A percentile compares a stretch with the other conserved stretches of the same genome.
Conservation (phyloP, 2,113 vertebrate genomes). For the Rostratula benghalensis region DNA sequence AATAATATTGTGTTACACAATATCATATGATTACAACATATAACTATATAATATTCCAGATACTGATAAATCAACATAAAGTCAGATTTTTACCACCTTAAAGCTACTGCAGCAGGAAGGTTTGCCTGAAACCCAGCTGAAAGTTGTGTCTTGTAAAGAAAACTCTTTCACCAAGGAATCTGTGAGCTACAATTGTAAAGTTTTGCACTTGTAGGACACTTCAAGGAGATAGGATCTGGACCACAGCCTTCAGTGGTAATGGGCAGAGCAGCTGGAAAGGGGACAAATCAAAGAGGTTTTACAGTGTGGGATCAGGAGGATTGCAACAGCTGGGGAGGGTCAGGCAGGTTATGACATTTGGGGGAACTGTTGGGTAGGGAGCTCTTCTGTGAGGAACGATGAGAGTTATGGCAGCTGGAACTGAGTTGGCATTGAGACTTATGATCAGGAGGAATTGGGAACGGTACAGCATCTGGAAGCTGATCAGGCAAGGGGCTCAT, state of each 20-base stretch:
- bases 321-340: conserved; percentile 60
- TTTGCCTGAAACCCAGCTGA: not conserved
- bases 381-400: not conserved
- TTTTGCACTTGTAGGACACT: conserved; percentile 37
- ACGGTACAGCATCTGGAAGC: conserved; percentile 59
- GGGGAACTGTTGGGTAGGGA: conserved; percentile 39
- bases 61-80: not conserved
- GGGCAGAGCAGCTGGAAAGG: conserved; percentile 54
- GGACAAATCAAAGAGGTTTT: conserved; percentile 65
- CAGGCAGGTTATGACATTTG: conserved; percentile 52
- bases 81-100: not conserved
- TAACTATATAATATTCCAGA: not conserved
- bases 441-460: conserved; percentile 48
- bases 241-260: conserved; percentile 33
- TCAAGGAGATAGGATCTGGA: conserved; percentile 58
- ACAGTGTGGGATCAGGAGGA: conserved; percentile 49
- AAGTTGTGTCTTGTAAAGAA: not conserved
- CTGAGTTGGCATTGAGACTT: conserved; percentile 38
- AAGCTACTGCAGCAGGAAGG: not conserved
- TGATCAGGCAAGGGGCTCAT: conserved; percentile 62
- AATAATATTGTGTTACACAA: not conserved
- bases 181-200: not conserved
- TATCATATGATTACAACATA: not conserved
- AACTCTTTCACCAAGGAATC: not conserved
- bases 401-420: conserved; percentile 57